Evolutionary conservation across 2,797 vertebrate species (phyloP), one percentile per base, ranked within the genome.

Genomic region (Fratercula arctica): DNA sequence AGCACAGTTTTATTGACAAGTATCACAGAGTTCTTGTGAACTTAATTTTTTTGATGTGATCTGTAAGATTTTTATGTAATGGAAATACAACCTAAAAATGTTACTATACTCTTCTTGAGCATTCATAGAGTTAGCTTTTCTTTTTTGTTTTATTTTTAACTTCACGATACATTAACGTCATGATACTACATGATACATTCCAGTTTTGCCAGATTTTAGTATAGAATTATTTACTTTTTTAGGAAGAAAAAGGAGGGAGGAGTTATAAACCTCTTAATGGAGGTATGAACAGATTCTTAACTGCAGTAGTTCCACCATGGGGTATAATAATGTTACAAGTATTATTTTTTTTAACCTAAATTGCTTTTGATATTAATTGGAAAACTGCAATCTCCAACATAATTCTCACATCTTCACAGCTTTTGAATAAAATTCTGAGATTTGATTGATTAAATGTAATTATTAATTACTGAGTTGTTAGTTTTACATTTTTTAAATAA

Each of bases 201-300:
- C 33, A 45, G 39, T 89, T 84, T 91, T 70, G 28, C 19, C 16
- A 45, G 16, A 31, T 73, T 57, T 69, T 64, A 39, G 10, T 31
- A 8, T 18, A 50, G 19, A 74, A 60, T 45, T 59, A 6, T 2
- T 85, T 78, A 24, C 13, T 26, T 68, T 67, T 56, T 39, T 24
- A 19, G 19, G 16, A 5, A 10, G 16, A 26, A 28, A 37, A 17
- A 19, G 2, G 10, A 21, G 2, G 3, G 3, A 16, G 16, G 9
- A 24, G 10, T 86, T 76, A 31, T 2, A 85, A 59, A 81, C 17
- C 11, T 72, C 5, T 6, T 48, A 23, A n/a, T 75, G 33, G 28
- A 82, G 75, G 4, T 43, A 5, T 2, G 3, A 31, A 9, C 2
- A 3, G 33, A 51, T 73, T 72, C 16, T 31, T 61, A 51, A 56